These are phyloP conservation scores for Canis aureus DNA, from an alignment of 2,113 vertebrate genomes.

Conservation along the genomic window DNA sequence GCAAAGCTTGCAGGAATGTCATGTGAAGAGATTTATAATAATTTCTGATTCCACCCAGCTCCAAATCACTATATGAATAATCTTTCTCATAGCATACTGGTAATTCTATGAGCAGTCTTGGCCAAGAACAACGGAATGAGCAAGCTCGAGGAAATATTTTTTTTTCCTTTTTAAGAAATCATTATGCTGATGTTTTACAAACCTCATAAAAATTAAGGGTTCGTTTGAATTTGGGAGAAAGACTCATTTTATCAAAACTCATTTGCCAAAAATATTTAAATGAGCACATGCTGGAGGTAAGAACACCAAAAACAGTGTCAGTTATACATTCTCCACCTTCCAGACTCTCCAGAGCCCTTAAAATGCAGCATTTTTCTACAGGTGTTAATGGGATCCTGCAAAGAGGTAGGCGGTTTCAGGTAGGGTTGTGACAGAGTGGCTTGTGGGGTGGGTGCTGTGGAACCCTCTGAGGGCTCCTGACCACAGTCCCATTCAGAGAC, in stretches of 20 bases:
- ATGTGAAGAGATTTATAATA: slow-evolving; percentile 71
- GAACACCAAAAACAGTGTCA: neutral
- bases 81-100: slow-evolving; percentile 65
- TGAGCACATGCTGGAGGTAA: slow-evolving; percentile 50
- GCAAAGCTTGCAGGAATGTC: slow-evolving; percentile 43
- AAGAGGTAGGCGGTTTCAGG: neutral
- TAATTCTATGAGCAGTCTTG: slow-evolving; percentile 17
- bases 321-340: neutral
- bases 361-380: slow-evolving; percentile 46
- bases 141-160: slow-evolving; percentile 65
- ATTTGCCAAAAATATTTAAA: slow-evolving; percentile 70
- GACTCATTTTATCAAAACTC: slow-evolving; percentile 65
- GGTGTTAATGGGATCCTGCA: slow-evolving; percentile 59
- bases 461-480: slow-evolving; percentile 74
- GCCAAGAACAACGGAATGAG: slow-evolving; percentile 77
- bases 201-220: slow-evolving; percentile 77
- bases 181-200: slow-evolving; percentile 77
- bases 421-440: slow-evolving; percentile 6
- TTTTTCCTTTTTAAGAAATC: slow-evolving; percentile 70
- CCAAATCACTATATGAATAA: slow-evolving; percentile 70
- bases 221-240: slow-evolving; percentile 70
- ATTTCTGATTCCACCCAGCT: slow-evolving; percentile 60
- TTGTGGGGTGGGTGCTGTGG: slow-evolving; percentile 31
- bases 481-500: slow-evolving; percentile 48
- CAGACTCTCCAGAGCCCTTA: neutral